These are phyloP conservation scores for Platycercus adscitus DNA, from an alignment of 2,113 vertebrate species.

Conservation along the genomic window DNA sequence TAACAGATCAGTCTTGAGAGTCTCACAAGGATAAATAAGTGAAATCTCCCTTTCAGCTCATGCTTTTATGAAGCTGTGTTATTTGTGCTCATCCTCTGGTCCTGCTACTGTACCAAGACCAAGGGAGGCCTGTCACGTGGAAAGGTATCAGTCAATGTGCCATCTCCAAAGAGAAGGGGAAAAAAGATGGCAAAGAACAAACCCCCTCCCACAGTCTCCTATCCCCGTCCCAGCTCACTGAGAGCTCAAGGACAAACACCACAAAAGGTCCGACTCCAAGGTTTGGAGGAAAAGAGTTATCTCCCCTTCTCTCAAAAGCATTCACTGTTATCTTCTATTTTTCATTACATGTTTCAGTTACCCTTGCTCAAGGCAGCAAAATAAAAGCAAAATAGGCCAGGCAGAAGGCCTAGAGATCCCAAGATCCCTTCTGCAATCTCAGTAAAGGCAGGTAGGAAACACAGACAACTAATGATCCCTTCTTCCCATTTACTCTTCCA, in stretches of 20 bases:
- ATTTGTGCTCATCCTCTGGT: neutral
- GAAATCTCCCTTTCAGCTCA: neutral
- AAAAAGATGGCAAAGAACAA: neutral
- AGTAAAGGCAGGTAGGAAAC: neutral
- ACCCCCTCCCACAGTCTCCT: neutral
- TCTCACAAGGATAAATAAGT: neutral
- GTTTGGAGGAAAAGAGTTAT: neutral
- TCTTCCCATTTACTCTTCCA: neutral
- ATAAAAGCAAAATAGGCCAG: neutral
- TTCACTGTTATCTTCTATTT: accelerated
- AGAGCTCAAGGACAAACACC: neutral
- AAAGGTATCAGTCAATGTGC: neutral
- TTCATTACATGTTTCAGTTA: neutral
- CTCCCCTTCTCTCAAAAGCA: neutral
- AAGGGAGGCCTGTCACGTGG: neutral
- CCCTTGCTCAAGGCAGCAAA: neutral
- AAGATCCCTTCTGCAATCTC: neutral
- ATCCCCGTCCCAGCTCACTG: neutral
- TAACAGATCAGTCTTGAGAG: neutral
- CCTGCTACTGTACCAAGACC: neutral
- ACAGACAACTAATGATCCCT: neutral
- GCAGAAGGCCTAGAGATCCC: neutral
- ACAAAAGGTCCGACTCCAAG: neutral
- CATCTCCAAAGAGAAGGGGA: neutral
- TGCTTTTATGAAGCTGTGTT: neutral